phyloP scores from a whole-genome alignment of 2,797 vertebrate species.

The Crossoptilon crossoptilon region DNA sequence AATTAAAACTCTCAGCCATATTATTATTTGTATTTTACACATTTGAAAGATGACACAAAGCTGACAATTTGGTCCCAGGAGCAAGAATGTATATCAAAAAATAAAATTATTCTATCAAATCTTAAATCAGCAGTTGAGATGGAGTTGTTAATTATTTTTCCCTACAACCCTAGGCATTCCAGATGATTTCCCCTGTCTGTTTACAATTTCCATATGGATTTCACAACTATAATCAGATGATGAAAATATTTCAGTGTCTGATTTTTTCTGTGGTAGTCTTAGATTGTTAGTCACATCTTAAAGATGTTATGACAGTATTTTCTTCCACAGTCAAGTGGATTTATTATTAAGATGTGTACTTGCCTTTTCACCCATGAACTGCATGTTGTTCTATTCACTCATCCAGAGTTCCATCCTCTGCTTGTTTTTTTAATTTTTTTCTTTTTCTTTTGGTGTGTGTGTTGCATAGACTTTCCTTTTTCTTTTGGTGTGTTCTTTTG shows the following conservation, averaged over 20 bases:
- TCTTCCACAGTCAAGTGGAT: background rate
- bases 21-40: background rate
- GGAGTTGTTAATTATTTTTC: slow-evolving; percentile 13
- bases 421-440: background rate
- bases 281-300: background rate
- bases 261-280: background rate
- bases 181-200: background rate
- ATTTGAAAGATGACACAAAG: background rate
- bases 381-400: background rate
- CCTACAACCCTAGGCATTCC: background rate
- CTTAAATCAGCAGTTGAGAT: background rate
- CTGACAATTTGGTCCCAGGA: background rate
- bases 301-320: background rate
- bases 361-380: background rate
- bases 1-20: background rate
- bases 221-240: background rate
- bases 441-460: background rate
- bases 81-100: background rate
- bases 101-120: background rate
- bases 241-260: background rate
- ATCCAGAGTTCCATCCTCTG: background rate
- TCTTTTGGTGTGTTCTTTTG: background rate
- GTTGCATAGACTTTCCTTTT: background rate
- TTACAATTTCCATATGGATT: slow-evolving; percentile 8
- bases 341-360: background rate